Percentiles rank a stretch among this genome's conserved stretches.
These are phyloP conservation scores for Diorhabda elongata DNA, from an alignment of 1,140 invertebrate genomes.

Conservation along the genomic window DNA sequence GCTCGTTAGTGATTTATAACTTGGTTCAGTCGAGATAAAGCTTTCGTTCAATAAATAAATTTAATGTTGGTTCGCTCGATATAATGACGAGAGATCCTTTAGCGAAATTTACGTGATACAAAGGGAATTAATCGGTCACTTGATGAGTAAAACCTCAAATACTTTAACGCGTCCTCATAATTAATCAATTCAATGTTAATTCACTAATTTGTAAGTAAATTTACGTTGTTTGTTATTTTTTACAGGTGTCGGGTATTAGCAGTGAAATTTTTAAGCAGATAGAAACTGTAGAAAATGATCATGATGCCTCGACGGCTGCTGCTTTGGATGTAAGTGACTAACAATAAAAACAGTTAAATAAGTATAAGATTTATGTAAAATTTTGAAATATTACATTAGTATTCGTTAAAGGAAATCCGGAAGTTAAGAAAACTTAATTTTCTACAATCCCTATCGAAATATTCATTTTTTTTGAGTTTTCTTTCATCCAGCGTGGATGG, in stretches of 20 bases:
- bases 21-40: neutral
- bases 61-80: neutral
- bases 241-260: constrained; percentile 86
- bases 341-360: neutral
- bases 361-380: neutral
- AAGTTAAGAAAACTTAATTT: no score
- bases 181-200: no score
- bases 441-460: no score
- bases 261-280: constrained; percentile 94
- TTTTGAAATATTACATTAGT: neutral
- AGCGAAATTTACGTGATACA: no score
- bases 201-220: no score
- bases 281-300: constrained; percentile 92
- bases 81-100: no score
- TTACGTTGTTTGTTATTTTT: constrained; percentile 26
- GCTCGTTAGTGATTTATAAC: neutral
- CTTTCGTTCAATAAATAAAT: neutral
- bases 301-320: constrained; percentile 85
- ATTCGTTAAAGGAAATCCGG: neutral
- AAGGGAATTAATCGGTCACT: no score
- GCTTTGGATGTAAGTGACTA: constrained; percentile 65
- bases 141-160: no score
- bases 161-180: no score
- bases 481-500: no score
- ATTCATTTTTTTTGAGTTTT: no score